These are phyloP conservation scores for Chelonus insularis DNA, from an alignment of 1,140 invertebrate genomes.

Conservation along the genomic window DNA sequence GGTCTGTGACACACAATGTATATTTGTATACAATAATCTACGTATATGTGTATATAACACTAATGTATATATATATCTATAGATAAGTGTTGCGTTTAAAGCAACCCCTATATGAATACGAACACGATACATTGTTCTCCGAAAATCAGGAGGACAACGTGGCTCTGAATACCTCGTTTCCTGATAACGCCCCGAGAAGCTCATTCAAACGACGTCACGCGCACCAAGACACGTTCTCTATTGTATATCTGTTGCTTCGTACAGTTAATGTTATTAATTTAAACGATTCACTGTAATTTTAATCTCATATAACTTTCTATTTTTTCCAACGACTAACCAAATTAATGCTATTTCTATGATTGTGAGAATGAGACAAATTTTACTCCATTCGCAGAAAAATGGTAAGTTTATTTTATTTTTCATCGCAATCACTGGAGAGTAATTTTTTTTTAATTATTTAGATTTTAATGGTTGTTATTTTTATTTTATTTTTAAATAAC, in stretches of 20 bases:
- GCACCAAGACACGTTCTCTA: constrained; percentile 13
- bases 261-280: neutral
- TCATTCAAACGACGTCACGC: constrained; percentile 20
- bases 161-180: constrained; percentile 21
- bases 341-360: no score
- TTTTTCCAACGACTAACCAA: no score
- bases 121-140: constrained; percentile 15
- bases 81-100: neutral
- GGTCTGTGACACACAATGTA: neutral
- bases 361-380: no score
- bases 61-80: neutral
- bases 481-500: no score
- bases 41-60: neutral
- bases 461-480: no score
- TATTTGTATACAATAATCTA: neutral
- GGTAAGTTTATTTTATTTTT: no score
- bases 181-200: constrained; percentile 24
- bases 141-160: constrained; percentile 4
- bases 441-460: no score
- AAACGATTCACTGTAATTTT: neutral
- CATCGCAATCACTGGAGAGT: no score
- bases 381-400: no score
- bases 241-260: neutral
- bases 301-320: no score
- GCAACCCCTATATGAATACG: neutral